Evolutionary conservation across 2,888 invertebrate species (phyloP), one percentile per base, ranked within the genome.

Genomic region (Linnaemya vulpina): DNA sequence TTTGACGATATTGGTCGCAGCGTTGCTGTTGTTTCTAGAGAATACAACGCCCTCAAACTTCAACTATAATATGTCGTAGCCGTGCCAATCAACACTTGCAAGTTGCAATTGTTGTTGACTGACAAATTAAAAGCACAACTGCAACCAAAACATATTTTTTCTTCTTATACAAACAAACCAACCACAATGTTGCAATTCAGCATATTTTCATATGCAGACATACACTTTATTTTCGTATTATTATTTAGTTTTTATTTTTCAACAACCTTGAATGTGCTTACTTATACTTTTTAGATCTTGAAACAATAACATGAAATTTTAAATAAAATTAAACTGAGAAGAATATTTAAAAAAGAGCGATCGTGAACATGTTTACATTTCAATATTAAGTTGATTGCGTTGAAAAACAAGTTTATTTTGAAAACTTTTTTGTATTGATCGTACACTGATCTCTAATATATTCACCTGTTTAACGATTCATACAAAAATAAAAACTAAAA

Each of bases 181-280:
- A 77, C 68, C 65, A 78, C 73, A 84, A 79, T 84, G 82, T 86
- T 86, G 84, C 82, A 86, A 86, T 79, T 84, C 86, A 79, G 86
- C 84, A 84, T 46, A 75, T 43, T 60, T 60, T 38, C 38, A 3
- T 60, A n/a, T 13, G 11, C 38, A 60, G n/a, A 43, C 25, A 25
- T 25, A 43, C 22, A 15, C n/a, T 25, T 65, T 46, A 40, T 55
- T 74, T 74, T 49, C 38, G 49, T 35, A 35, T 43, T 25, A 35
- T 43, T 25, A 51, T 53, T 40, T 62, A 68, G 22, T 77, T 77
- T 25, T 68, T 75, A 67, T 67, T 71, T 73, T 55, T 78, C 65
- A 60, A 58, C 78, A 86, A 81, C 81, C 83, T 81, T 84, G 86
- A 86, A 70, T 77, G 73, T 62, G 25, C 25, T 10, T 55, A 62